Evolutionary conservation across 2,797 vertebrate genomes (phyloP), one percentile per base, ranked within the genome.

Genomic region (Columba guinea): DNA sequence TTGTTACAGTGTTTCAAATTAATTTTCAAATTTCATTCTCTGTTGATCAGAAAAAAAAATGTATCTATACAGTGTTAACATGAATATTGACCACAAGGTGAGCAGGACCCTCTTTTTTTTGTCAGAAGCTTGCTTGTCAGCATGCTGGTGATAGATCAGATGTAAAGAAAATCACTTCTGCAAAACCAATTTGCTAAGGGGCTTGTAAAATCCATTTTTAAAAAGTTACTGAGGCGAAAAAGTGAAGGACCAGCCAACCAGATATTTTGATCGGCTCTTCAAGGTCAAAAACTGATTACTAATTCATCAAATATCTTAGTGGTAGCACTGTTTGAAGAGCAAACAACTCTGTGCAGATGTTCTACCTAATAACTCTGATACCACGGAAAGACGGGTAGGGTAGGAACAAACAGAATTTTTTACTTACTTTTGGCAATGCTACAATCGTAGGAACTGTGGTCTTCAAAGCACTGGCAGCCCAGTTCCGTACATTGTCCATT

Each of bases 361-460:
- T 97, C 69, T 69, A 63, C 34, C 88, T 97, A 96, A 96, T 97
- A 95, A 97, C 65, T 95, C 81, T 88, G 96, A 62, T 89, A 52
- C 83, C 84, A 89, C 17, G 84, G 90, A 65, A 97, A 91, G 94
- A 94, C 87, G 91, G 77, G 37, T 49, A 80, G 52, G 24, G 23
- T 75, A 92, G 90, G 74, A 94, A 94, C 80, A 97, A 96, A 97
- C 49, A 79, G 89, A 97, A 95, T 97, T 89, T 91, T 96, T 88
- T 91, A 97, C 98, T 97, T 95, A 98, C 98, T 97, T 91, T 97
- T 98, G 87, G 98, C 93, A 81, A 95, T 84, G 87, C 98, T 98
- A 95, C 98, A 99, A 85, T 98, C 98, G 4, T 98, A 97, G 94
- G 95, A 98, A 97, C 97, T 97, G 95, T 98, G 92, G 79, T 97